Evolutionary conservation across 2,113 vertebrate species (phyloP), one percentile per base, ranked within the genome.

Genomic region (Furnarius figulus): DNA sequence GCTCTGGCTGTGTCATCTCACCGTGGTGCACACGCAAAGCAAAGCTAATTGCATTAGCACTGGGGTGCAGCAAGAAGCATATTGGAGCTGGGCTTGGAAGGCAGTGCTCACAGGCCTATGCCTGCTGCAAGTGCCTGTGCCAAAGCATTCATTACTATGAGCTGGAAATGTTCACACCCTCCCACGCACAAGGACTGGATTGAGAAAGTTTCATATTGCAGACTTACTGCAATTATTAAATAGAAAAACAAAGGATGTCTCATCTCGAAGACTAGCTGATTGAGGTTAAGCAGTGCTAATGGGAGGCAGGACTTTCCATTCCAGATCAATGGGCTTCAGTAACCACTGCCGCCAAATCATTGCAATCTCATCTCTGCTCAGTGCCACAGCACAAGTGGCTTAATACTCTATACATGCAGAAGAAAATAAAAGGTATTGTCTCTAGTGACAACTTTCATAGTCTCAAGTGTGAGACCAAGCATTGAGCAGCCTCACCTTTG

Each of bases 121-220:
- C 72, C 89, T 96, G 50, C 85, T 95, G 91, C 87, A 89, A 23
- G 59, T 0, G 59, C 77, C 90, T 89, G 75, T 96, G 95, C 97
- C 95, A 97, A 92, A 85, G 86, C 87, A 5, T 65, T 94, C 94
- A 89, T 91, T 97, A 93, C 88, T 84, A 68, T 74, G 85, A 96
- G 90, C 90, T 97, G 93, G 92, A 95, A 97, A 93, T 82, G 96
- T 96, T 97, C 96, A 89, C 95, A 95, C 90, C 90, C 70, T 97
- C 97, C 97, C 89, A 97, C 97, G 47, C 85, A 77, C 28, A 42
- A n/a, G 73, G 87, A 68, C 82, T 90, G 66, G 73, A 91, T 80
- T 90, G 66, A 84, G 88, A 94, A 96, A 94, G 86, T 94, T 97
- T 91, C 87, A 28, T 83, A 95, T 93, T 94, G 81, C 73, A 89